Base-by-base conservation (phyloP, 2,888 invertebrate genomes). In the Entomobrya proxima region DNA sequence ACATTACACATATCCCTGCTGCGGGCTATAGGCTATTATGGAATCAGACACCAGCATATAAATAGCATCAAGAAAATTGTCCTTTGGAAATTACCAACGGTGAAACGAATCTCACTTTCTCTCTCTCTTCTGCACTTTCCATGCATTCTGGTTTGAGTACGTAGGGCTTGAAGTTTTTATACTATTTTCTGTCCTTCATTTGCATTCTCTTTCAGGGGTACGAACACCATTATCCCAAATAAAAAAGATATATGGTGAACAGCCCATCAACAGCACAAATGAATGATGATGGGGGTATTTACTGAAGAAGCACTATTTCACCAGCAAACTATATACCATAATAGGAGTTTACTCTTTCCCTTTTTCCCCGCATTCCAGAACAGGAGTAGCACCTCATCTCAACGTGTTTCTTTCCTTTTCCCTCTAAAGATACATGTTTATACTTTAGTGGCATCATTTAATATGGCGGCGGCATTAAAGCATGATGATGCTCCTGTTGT, bases 251-350 rank as follows among this genome's bases (percentile, higher is more conserved):
- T 69, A 78, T 47, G 50, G 64, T 72, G 32, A 55, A 77, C 37
- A 72, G 18, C 27, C 64, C 81, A 75, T 47, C 58, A 61, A 55
- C 74, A 50, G 64, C 40, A 27, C 47, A 74, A 75, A 75, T 55
- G 75, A 82, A 75, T 74, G 74, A 75, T 61, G 77, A 77, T 81
- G 47, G 74, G 72, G 81, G 81, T 74, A 58, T 74, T 74, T 58
- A 74, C 18, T 69, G 44, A 44, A 83, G 55, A 64, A 18, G 18
- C 40, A 47, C 58, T 64, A 11, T 32, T 50, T 52, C 15, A 30
- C 1, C 32, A 13, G 44, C 35, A 50, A 32, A n/a, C n/a, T n/a
- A n/a, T n/a, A n/a, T n/a, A n/a, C n/a, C n/a, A n/a, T n/a, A n/a
- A n/a, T n/a, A n/a, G n/a, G n/a, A n/a, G n/a, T 75, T 74, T n/a